These are phyloP conservation scores for Epirrita christyi DNA, from an alignment of 2,888 invertebrate species.

Conservation along the genomic window DNA sequence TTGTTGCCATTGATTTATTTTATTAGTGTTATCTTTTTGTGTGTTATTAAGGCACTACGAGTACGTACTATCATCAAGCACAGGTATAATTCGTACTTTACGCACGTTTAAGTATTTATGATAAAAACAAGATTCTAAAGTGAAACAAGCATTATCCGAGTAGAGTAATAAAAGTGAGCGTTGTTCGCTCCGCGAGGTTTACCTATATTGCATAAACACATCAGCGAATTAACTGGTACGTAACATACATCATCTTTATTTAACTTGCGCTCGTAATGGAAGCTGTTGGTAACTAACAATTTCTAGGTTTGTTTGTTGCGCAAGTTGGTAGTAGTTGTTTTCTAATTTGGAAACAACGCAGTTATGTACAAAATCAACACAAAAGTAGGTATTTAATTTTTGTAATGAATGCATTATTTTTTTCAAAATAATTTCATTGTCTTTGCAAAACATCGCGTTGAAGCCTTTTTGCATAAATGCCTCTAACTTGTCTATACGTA, in stretches of 20 bases:
- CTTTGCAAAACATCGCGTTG: too few relatives aligned
- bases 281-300: slow-evolving; percentile 5
- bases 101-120: neutral
- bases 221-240: slow-evolving; percentile 13
- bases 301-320: slow-evolving; percentile 9
- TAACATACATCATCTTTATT: slow-evolving; percentile 15
- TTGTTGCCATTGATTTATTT: too few relatives aligned
- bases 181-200: slow-evolving; percentile 2
- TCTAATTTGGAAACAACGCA: slow-evolving; percentile 1
- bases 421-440: too few relatives aligned
- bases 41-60: neutral
- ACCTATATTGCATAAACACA: slow-evolving; percentile 11
- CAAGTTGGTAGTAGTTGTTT: slow-evolving; percentile 10
- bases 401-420: too few relatives aligned
- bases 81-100: too few relatives aligned
- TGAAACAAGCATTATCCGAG: slow-evolving; percentile 16
- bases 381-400: too few relatives aligned
- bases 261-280: slow-evolving; percentile 10
- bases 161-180: slow-evolving; percentile 24
- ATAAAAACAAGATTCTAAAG: slow-evolving; percentile 7
- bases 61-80: too few relatives aligned
- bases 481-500: too few relatives aligned
- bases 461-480: too few relatives aligned
- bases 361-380: neutral
- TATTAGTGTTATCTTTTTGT: too few relatives aligned